Conservation (phyloP, 2,113 vertebrate species). For the Ceyx margarethae region DNA sequence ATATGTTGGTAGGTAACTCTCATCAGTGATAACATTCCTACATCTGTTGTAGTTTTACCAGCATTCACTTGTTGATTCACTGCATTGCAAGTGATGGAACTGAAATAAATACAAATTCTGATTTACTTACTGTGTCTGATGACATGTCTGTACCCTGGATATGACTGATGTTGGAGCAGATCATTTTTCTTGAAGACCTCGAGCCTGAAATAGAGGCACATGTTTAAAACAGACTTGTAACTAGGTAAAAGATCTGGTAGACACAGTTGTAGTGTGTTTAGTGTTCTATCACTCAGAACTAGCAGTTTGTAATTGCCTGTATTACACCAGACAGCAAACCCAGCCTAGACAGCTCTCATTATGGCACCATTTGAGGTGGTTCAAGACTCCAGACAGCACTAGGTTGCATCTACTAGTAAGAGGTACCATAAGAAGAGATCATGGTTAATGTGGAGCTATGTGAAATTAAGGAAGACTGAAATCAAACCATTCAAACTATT, state of each 20-base stretch:
- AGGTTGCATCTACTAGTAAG: background rate
- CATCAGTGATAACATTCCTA: background rate
- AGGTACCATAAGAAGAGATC: background rate
- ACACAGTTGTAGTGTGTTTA: background rate
- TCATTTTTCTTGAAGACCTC: background rate
- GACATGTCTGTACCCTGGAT: accelerated
- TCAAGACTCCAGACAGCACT: background rate
- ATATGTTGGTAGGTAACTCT: background rate
- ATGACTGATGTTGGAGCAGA: background rate
- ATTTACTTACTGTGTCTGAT: background rate
- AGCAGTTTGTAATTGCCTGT: background rate
- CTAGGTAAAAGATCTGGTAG: background rate
- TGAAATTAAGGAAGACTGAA: background rate
- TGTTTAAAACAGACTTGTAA: background rate
- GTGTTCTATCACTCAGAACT: background rate
- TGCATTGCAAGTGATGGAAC: background rate
- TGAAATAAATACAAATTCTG: background rate
- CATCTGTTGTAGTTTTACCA: background rate
- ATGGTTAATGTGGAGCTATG: background rate
- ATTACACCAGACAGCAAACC: background rate
- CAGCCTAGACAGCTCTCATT: background rate
- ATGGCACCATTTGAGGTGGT: background rate
- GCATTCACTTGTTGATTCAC: background rate
- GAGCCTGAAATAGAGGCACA: background rate
- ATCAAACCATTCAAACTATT: background rate